Evolutionary conservation across 2,888 invertebrate genomes (phyloP), one percentile per base, ranked within the genome.

Genomic region (Autographa pulchrina): DNA sequence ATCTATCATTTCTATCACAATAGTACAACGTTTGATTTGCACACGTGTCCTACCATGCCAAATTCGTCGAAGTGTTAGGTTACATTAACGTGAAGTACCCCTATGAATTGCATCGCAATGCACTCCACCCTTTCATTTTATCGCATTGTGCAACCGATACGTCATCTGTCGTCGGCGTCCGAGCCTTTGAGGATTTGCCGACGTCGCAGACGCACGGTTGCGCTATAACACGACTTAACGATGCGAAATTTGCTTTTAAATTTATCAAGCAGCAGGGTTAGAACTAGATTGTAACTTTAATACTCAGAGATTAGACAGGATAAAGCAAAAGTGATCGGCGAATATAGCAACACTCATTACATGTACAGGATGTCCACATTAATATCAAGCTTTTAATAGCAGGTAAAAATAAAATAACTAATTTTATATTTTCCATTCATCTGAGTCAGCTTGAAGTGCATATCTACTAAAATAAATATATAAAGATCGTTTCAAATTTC

Each of bases 91-190:
- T 91, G 84, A 86, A 94, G 91, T 94, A 89, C 95, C 95, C 95
- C 92, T 95, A 95, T 95, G 90, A 91, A 92, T 94, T 93, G 94
- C 95, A 95, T 91, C 81, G 92, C 92, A 88, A 90, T 94, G 94
- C 94, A 94, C 89, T 93, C 90, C 91, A 94, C 93, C 94, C 95
- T 93, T 94, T 92, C 89, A 92, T 90, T 88, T 87, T 85, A 82
- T 84, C 86, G 89, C 86, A 92, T 95, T 95, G 95, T 94, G 93
- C 93, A 94, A 95, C 84, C 89, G 89, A 91, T 93, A 93, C 89
- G 92, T 95, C 95, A 95, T 94, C 94, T 94, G 95, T 90, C 89
- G 86, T 84, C 87, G 87, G 80, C 86, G 82, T 81, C 85, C 87
- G 80, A 87, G 83, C 89, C 92, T 95, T 95, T 95, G 94, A 93